Conservation (phyloP, 1,140 invertebrate genomes). For the Phocides pigmalion region DNA sequence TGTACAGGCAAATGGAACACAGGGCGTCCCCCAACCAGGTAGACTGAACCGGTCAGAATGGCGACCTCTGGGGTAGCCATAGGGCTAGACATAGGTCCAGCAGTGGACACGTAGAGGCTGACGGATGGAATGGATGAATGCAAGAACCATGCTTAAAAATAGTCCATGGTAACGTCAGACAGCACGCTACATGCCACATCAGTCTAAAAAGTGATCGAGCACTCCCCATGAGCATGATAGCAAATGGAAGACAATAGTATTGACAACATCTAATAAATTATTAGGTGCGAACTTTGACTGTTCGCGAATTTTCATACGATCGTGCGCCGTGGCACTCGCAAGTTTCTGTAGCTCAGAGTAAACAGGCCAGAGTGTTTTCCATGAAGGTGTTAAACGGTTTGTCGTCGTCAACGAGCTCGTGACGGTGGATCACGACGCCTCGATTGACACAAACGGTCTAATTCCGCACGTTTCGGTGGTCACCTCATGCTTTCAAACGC, state of each 20-base stretch:
- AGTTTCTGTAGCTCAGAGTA: background rate
- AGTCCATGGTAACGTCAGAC: no score
- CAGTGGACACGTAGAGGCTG: no score
- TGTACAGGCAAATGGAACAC: no score
- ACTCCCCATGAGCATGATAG: background rate
- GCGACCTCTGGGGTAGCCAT: no score
- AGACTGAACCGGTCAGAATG: no score
- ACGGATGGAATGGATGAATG: no score
- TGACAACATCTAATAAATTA: background rate
- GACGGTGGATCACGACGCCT: background rate
- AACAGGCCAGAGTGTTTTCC: background rate
- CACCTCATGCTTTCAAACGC: no score
- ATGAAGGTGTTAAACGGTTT: background rate
- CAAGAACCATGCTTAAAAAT: no score
- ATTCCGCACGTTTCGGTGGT: background rate
- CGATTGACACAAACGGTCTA: background rate
- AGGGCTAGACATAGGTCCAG: no score
- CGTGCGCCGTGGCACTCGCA: background rate
- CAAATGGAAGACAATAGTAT: background rate
- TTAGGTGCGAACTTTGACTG: constrained; percentile 4
- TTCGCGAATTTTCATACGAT: background rate
- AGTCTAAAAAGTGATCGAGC: background rate
- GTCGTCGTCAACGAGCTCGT: background rate
- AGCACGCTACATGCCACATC: no score
- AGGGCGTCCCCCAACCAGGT: no score